Evolutionary conservation across 2,888 invertebrate species (phyloP), one percentile per base, ranked within the genome.

Genomic region (Drosophila monieri): DNA sequence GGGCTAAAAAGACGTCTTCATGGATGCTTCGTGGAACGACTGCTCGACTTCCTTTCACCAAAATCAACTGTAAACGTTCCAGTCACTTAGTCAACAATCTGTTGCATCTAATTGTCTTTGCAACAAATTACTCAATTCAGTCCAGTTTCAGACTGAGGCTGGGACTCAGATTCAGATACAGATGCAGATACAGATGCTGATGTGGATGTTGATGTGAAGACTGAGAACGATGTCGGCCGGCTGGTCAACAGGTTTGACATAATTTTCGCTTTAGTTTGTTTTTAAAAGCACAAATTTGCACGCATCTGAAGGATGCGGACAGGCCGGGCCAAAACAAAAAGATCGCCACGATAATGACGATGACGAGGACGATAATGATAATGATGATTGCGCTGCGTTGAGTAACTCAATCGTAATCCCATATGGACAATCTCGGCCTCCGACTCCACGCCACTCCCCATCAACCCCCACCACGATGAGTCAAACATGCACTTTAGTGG

Each of bases 11-110:
- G 30, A 61, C 51, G 56, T 73, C 73, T 66, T 58, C 64, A 59
- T 69, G 68, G 49, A 23, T 23, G n/a, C 55, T 12, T 43, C 21
- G 43, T 43, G 43, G 51, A 41, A 47, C 23, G 32, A 47, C 21
- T 49, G 12, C 46, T 32, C 44, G 39, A 51, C 49, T 52, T 56
- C 67, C 64, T 67, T 64, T 61, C 62, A 61, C 51, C 52, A 52
- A 59, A 66, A 58, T 75, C 73, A 70, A 68, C 52, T 46, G 67
- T 73, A 74, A 85, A 70, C 78, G 79, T 71, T 84, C 73, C 83
- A 73, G 86, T 80, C 84, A 77, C 76, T 84, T 84, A 83, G 84
- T 84, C 86, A 84, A 77, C 84, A 84, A 85, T 84, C 86, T 84
- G 85, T 78, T 80, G 85, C 85, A 84, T 85, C 85, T 84, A 80